phyloP scores from a whole-genome alignment of 2,797 vertebrate species.

The Phalloptychus januarius region DNA sequence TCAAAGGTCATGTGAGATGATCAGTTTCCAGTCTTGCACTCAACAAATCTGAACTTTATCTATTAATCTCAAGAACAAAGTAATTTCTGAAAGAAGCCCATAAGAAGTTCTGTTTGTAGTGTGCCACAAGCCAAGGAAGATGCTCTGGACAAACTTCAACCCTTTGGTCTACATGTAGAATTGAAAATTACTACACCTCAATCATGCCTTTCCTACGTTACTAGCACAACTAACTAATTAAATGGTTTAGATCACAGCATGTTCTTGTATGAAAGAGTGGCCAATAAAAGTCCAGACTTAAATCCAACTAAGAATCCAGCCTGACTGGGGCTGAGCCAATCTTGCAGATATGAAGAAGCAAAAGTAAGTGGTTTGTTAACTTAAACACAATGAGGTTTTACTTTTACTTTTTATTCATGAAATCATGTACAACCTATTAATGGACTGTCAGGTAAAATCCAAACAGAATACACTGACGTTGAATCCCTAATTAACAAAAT shows the following conservation, averaged over 20 bases:
- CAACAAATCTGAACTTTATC: neutral
- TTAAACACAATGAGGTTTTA: neutral
- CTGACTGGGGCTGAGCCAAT: neutral
- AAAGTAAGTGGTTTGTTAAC: neutral
- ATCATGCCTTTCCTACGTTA: neutral
- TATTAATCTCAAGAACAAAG: neutral
- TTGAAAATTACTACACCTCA: neutral
- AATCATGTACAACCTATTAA: neutral
- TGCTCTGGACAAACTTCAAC: neutral
- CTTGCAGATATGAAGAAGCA: neutral
- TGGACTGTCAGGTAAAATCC: neutral
- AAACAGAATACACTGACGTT: neutral
- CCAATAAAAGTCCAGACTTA: neutral
- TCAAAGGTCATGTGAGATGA: neutral
- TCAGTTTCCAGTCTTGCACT: neutral
- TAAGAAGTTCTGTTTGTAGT: neutral
- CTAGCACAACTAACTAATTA: neutral
- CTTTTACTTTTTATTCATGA: neutral
- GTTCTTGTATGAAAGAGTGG: neutral
- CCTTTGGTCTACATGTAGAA: neutral
- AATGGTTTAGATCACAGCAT: neutral
- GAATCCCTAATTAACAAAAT: neutral
- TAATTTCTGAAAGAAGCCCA: neutral
- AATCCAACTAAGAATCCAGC: neutral
- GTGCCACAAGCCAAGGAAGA: neutral